A percentile compares a stretch with the other conserved stretches of the same genome.
Evolutionary conservation across 2,888 invertebrate genomes (phyloP).

Genomic region (Sarcophaga carnaria): DNA sequence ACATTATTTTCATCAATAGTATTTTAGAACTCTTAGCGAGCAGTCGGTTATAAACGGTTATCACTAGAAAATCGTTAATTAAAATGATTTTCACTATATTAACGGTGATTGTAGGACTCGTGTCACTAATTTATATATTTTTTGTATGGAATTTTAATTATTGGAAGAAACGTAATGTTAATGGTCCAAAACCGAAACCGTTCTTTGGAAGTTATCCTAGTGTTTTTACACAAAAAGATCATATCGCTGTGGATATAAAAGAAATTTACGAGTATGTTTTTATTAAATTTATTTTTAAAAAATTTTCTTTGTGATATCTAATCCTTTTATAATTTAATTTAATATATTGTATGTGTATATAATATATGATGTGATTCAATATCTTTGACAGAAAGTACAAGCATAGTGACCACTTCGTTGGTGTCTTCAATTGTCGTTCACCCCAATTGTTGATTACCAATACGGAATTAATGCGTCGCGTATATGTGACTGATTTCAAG

Average conservation of each 20-base stretch:
- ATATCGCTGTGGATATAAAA: slow-evolving; percentile 78
- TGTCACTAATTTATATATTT: slow-evolving; percentile 72
- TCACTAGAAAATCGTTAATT: not conserved
- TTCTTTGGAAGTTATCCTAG: slow-evolving; percentile 79
- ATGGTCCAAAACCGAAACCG: slow-evolving; percentile 78
- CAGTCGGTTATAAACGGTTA: slow-evolving; percentile 13
- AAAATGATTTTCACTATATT: slow-evolving; percentile 44
- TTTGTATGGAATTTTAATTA: slow-evolving; percentile 78
- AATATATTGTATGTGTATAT: not conserved
- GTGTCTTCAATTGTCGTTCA: slow-evolving; percentile 78
- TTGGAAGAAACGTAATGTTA: slow-evolving; percentile 80
- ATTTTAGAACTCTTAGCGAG: slow-evolving; percentile 10
- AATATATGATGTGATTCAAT: not conserved
- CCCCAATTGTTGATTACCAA: slow-evolving; percentile 80
- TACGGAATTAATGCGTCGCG: slow-evolving; percentile 77
- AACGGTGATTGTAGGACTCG: slow-evolving; percentile 7
- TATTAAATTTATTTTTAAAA: not conserved
- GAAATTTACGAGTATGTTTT: slow-evolving; percentile 80
- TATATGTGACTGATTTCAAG: slow-evolving; percentile 81
- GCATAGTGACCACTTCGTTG: slow-evolving; percentile 78
- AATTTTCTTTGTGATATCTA: not conserved
- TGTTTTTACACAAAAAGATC: slow-evolving; percentile 74
- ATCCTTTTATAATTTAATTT: not conserved
- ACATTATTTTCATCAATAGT: not conserved
- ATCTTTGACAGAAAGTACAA: slow-evolving; percentile 71